Evolutionary conservation across 2,888 invertebrate species (phyloP).

Genomic region (Drosophila multiciliata): DNA sequence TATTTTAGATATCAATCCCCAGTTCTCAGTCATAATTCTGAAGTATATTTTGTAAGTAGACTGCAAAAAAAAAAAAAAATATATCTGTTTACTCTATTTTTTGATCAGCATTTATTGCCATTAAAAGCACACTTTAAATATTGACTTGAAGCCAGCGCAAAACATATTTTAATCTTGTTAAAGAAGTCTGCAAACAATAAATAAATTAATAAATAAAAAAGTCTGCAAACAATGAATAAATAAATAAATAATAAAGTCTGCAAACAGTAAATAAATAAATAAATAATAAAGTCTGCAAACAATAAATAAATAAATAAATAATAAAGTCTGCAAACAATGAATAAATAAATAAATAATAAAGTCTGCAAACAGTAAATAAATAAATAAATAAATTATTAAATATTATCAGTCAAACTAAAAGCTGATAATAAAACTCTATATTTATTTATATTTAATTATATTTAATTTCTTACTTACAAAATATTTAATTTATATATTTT

Average conservation of each 20-base stretch:
- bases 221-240: no score
- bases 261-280: no score
- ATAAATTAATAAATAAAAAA: no score
- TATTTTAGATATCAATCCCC: no score
- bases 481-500: not conserved
- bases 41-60: not conserved
- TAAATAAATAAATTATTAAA: no score
- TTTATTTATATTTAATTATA: not conserved
- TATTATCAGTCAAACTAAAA: not conserved
- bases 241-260: no score
- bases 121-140: not conserved
- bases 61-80: not conserved
- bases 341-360: no score
- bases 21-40: not conserved
- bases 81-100: not conserved
- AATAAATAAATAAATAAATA: no score
- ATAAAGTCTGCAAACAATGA: no score
- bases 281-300: no score
- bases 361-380: no score
- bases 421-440: not conserved
- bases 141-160: not conserved
- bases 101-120: not conserved
- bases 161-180: not conserved
- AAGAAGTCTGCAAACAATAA: no score
- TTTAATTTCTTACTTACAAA: not conserved